These are phyloP conservation scores for Megaceryle torquata DNA, from an alignment of 2,113 vertebrate genomes.

Conservation along the genomic window DNA sequence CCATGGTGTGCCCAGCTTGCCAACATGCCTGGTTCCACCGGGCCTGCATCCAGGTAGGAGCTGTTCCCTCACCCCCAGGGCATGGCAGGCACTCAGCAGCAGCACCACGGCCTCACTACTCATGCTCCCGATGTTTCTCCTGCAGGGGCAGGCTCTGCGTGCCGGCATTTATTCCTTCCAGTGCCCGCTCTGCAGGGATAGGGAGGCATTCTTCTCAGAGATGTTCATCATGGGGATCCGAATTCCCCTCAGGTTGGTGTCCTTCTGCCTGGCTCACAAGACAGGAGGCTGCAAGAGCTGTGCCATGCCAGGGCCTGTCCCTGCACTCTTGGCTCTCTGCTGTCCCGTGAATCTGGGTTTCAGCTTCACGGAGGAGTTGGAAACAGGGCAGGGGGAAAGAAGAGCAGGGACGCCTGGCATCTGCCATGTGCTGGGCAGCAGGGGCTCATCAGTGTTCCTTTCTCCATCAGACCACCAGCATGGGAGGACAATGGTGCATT, in stretches of 20 bases:
- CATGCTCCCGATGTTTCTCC: background rate
- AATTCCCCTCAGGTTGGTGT: background rate
- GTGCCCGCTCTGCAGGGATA: background rate
- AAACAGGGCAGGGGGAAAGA: accelerated
- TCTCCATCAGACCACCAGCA: accelerated
- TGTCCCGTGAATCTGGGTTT: accelerated
- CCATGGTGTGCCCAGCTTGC: background rate
- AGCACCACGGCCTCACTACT: background rate
- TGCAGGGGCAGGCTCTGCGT: background rate
- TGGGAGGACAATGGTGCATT: accelerated
- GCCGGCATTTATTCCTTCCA: background rate
- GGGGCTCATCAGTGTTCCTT: background rate
- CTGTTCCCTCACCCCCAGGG: background rate
- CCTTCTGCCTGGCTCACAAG: accelerated
- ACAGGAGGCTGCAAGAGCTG: no score
- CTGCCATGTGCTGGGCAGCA: background rate
- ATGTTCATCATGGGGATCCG: background rate
- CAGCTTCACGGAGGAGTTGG: background rate
- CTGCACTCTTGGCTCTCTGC: background rate
- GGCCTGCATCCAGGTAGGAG: background rate
- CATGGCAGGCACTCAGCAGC: background rate
- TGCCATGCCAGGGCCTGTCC: background rate
- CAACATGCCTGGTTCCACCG: background rate
- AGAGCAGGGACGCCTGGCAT: accelerated
- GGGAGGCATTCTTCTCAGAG: accelerated